A percentile compares a stretch with the other conserved stretches of the same genome.
Evolutionary conservation across 2,113 vertebrate species (phyloP).

Genomic region (Rhinichthys klamathensis): DNA sequence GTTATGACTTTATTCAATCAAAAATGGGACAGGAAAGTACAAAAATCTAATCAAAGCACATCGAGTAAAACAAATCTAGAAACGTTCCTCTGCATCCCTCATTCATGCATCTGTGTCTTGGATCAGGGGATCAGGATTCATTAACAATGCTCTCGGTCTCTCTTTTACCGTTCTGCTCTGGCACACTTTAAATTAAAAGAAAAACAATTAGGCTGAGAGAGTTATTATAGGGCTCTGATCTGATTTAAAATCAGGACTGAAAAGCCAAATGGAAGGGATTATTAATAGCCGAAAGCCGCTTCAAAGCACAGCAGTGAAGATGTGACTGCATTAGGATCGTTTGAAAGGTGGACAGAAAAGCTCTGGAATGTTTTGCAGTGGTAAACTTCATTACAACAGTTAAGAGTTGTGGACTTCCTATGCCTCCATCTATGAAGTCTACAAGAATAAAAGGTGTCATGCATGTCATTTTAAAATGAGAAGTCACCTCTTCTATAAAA

Average conservation of each 20-base stretch:
- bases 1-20: neutral
- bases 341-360: neutral
- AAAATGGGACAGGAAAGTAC: neutral
- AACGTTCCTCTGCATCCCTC: neutral
- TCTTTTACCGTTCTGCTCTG: constrained; percentile 31
- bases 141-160: constrained; percentile 28
- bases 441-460: no score
- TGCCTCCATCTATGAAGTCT: no score
- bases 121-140: constrained; percentile 24
- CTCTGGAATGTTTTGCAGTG: neutral
- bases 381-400: neutral
- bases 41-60: neutral
- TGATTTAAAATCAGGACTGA: constrained; percentile 26
- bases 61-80: neutral
- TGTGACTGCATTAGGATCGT: neutral
- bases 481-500: no score
- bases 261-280: constrained; percentile 12
- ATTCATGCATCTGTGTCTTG: neutral
- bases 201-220: constrained; percentile 37
- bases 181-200: constrained; percentile 30
- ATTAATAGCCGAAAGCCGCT: neutral
- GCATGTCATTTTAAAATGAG: no score
- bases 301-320: neutral
- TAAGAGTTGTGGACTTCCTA: neutral
- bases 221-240: constrained; percentile 30